These are phyloP conservation scores for Rhynchotus rufescens DNA, from an alignment of 2,797 vertebrate genomes.

Conservation along the genomic window DNA sequence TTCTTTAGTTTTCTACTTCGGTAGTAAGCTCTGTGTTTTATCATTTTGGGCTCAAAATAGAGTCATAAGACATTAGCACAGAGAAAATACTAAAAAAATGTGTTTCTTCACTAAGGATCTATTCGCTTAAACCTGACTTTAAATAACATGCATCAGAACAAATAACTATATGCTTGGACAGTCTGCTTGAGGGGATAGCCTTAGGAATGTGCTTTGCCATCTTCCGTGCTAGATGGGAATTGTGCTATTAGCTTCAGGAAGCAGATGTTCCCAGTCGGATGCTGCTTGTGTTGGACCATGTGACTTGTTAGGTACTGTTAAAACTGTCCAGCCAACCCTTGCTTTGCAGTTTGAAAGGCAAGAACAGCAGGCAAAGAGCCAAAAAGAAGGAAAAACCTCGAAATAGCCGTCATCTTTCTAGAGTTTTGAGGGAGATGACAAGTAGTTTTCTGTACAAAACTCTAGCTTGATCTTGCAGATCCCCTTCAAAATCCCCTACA, in stretches of 20 bases:
- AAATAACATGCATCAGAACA: not conserved
- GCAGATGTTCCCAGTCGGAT: not conserved
- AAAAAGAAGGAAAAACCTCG: constrained; percentile 22
- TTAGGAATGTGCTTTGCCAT: not conserved
- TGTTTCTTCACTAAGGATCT: not conserved
- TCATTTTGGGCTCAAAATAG: not conserved
- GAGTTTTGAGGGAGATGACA: constrained; percentile 39
- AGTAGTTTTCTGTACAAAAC: not conserved
- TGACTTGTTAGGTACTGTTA: not conserved
- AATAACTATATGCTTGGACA: not conserved
- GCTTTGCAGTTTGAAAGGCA: not conserved
- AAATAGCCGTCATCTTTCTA: not conserved
- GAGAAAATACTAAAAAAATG: not conserved
- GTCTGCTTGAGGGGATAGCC: not conserved
- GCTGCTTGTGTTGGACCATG: not conserved
- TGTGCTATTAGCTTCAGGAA: not conserved
- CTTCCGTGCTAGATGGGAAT: not conserved
- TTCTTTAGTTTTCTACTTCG: not conserved
- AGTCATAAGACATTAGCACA: not conserved
- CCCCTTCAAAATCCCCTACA: constrained; percentile 48
- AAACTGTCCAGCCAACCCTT: not conserved
- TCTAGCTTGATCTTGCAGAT: constrained; percentile 20
- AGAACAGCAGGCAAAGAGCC: not conserved
- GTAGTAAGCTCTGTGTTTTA: not conserved
- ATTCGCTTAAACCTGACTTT: not conserved